phyloP scores from a whole-genome alignment of 2,888 invertebrate genomes.

The Sinhomidia bicolor region DNA sequence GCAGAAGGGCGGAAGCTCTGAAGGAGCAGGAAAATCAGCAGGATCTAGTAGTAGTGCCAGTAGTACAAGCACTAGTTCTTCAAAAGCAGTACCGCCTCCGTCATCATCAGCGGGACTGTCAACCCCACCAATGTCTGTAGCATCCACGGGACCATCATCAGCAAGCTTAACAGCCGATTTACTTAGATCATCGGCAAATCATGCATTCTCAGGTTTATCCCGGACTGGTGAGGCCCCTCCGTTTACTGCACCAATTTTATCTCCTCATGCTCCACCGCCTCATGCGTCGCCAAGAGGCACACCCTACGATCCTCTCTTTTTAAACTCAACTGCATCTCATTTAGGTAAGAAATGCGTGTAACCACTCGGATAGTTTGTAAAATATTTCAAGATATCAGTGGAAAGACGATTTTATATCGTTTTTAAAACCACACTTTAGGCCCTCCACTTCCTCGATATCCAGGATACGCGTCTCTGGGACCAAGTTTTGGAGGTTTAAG shows the following conservation, averaged over 20 bases:
- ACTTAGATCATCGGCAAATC: conserved; percentile 86
- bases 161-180: conserved; percentile 84
- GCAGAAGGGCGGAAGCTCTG: conserved; percentile 85
- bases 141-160: conserved; percentile 63
- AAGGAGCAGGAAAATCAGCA: conserved; percentile 23
- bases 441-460: conserved; percentile 77
- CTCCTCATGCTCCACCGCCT: conserved; percentile 76
- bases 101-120: conserved; percentile 64
- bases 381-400: too few species aligned
- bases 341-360: conserved; percentile 76
- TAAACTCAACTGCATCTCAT: conserved; percentile 77
- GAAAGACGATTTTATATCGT: not conserved
- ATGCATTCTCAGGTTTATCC: conserved; percentile 83
- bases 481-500: conserved; percentile 79
- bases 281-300: conserved; percentile 74
- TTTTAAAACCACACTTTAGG: conserved; percentile 60
- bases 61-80: conserved; percentile 62
- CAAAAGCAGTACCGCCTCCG: conserved; percentile 64
- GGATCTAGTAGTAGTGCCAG: conserved; percentile 37
- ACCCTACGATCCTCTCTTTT: conserved; percentile 76
- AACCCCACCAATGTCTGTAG: conserved; percentile 80
- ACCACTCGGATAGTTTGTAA: too few species aligned
- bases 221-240: conserved; percentile 75
- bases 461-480: conserved; percentile 77
- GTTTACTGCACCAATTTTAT: conserved; percentile 74